phyloP scores from a whole-genome alignment of 2,797 vertebrate genomes.

The Huso huso region DNA sequence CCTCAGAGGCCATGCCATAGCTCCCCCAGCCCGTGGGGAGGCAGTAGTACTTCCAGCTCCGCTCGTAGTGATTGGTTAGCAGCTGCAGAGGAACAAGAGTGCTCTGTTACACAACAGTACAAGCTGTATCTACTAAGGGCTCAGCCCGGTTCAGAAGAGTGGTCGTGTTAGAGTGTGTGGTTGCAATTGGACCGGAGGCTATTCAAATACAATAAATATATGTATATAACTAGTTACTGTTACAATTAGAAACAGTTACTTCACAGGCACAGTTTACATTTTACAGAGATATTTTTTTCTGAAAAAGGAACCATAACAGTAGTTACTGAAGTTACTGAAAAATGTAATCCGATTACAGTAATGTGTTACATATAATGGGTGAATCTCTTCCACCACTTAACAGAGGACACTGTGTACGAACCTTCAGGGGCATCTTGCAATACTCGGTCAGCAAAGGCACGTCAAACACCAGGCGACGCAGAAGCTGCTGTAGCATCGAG shows the following conservation, averaged over 20 bases:
- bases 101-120: constrained; percentile 9
- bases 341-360: no score
- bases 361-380: no score
- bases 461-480: constrained; percentile 91
- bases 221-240: no score
- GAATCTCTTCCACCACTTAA: no score
- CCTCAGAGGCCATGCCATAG: constrained; percentile 85
- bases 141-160: not conserved
- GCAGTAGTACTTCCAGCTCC: constrained; percentile 98
- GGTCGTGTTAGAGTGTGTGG: no score
- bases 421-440: constrained; percentile 98
- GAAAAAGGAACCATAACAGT: no score
- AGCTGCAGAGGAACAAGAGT: constrained; percentile 59
- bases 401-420: constrained; percentile 38
- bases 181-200: no score
- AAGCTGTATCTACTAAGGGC: constrained; percentile 1
- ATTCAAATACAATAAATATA: no score
- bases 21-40: constrained; percentile 84
- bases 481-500: constrained; percentile 92
- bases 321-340: no score
- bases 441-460: constrained; percentile 92
- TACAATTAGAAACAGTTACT: no score
- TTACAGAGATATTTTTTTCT: no score
- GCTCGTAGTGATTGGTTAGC: constrained; percentile 91
- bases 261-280: no score